phyloP scores from a whole-genome alignment of 2,797 vertebrate genomes.

The Otolemur crassicaudatus region DNA sequence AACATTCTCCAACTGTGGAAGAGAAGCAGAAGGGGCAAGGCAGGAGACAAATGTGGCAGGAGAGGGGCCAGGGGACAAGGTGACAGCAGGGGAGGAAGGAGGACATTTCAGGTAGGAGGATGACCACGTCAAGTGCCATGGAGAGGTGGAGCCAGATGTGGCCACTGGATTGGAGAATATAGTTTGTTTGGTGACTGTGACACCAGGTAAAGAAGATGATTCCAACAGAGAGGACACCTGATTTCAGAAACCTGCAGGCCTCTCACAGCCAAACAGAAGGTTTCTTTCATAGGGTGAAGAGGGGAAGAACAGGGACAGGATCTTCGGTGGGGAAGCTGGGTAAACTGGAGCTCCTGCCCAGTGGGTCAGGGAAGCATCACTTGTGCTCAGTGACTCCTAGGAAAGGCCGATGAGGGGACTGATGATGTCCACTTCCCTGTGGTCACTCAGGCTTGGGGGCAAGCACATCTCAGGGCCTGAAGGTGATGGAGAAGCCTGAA shows the following conservation, averaged over 20 bases:
- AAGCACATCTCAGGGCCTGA: background rate
- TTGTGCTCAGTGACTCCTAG: background rate
- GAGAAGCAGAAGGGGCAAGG: background rate
- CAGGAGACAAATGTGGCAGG: accelerated
- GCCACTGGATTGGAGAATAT: background rate
- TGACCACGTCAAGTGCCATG: background rate
- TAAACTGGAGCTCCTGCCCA: background rate
- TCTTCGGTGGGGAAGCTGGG: background rate
- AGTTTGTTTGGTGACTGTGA: no score
- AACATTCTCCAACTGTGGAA: background rate
- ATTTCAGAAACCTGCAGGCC: background rate
- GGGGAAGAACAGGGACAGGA: background rate
- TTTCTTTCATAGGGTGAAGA: background rate
- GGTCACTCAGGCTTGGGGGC: background rate
- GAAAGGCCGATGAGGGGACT: background rate
- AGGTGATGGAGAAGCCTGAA: background rate
- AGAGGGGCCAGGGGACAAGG: no score
- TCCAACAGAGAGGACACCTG: background rate
- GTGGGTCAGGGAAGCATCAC: background rate
- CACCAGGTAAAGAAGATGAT: background rate
- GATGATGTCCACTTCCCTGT: background rate
- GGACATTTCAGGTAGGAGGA: background rate
- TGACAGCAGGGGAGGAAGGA: no score
- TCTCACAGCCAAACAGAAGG: background rate
- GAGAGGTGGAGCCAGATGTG: background rate